Evolutionary conservation across 1,140 invertebrate genomes (phyloP), one percentile per base, ranked within the genome.

Genomic region (Portunus trituberculatus): DNA sequence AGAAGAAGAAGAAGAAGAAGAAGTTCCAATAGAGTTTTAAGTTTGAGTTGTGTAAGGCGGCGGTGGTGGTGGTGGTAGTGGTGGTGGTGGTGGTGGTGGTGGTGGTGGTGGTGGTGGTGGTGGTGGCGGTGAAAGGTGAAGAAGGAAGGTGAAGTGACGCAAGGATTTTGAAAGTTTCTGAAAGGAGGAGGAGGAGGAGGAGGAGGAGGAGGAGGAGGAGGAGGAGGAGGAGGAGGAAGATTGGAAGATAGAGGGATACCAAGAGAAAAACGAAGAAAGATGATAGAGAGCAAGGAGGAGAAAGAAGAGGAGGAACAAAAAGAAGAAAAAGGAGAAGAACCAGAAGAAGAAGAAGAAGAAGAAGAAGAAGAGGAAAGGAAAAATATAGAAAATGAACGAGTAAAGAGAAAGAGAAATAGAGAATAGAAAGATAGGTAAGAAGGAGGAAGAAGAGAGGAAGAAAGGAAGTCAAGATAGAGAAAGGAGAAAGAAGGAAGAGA

Each of bases 111-210:
- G 83, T 86, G 25, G 25, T 86, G 25, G 83, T 86, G 83, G 83
- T 86, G 25, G 83, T 86, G 25, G 83, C 28, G 83, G 14, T 25
- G 25, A 14, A 25, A 14, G 20, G 25, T 31, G 29, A 39, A 12
- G 45, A 31, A 20, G 29, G n/a, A 12, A n/a, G 16, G 86, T 88
- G 20, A 25, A 45, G 28, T 28, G 87, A 29, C 10, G 32, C 29
- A 39, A 32, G 32, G 87, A 29, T 89, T 29, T 32, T 89, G 91
- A 93, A 45, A 93, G 91, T 83, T 59, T 83, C 29, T 39, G 91
- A 93, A 32, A 46, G 67, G 52, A 46, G n/a, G 8, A 67, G 91
- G 52, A 32, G 52, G n/a, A 14, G n/a, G 48, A 25, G 67, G 52
- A 32, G 91, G 28, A 31, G 28, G 20, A 32, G n/a, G 52, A 25